Percentiles rank a stretch among this genome's conserved stretches.
These are phyloP conservation scores for Aradophagus sp. DNA, from an alignment of 1,140 invertebrate genomes.

Conservation along the genomic window DNA sequence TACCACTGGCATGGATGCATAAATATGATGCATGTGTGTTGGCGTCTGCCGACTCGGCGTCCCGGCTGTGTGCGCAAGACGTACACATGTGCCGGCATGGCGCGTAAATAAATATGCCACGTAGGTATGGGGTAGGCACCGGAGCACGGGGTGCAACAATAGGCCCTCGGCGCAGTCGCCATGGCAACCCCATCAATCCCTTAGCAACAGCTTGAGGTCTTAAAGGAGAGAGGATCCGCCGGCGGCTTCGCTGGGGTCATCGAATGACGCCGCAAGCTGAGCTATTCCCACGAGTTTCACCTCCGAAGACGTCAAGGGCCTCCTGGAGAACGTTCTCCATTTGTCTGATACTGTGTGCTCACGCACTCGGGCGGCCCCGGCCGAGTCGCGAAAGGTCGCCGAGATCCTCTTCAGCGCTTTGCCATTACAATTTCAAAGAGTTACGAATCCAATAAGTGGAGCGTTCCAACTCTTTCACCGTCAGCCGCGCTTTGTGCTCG, in stretches of 20 bases:
- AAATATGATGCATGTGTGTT: conserved; percentile 60
- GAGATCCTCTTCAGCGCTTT: conserved; percentile 37
- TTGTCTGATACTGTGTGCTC: conserved; percentile 55
- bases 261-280: conserved; percentile 41
- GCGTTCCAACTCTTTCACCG: conserved; percentile 35
- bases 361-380: conserved; percentile 33
- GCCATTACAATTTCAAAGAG: conserved; percentile 50
- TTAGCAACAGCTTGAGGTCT: conserved; percentile 75
- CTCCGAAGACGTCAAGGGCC: conserved; percentile 51
- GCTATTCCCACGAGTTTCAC: conserved; percentile 48
- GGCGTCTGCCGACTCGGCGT: too few species aligned
- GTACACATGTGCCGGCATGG: conserved; percentile 62
- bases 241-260: conserved; percentile 54
- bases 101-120: conserved; percentile 74
- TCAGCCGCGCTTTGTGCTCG: conserved; percentile 23
- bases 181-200: conserved; percentile 75
- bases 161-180: conserved; percentile 68
- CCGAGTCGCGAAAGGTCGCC: conserved; percentile 43
- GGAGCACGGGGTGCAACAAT: conserved; percentile 72
- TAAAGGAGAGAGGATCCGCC: conserved; percentile 72
- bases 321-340: conserved; percentile 54
- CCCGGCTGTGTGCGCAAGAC: conserved; percentile 55
- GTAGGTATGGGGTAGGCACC: conserved; percentile 59
- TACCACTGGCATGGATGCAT: conserved; percentile 75
- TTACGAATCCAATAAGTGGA: conserved; percentile 53